phyloP scores from a whole-genome alignment of 2,797 vertebrate species.

The Buphagus erythrorhynchus region DNA sequence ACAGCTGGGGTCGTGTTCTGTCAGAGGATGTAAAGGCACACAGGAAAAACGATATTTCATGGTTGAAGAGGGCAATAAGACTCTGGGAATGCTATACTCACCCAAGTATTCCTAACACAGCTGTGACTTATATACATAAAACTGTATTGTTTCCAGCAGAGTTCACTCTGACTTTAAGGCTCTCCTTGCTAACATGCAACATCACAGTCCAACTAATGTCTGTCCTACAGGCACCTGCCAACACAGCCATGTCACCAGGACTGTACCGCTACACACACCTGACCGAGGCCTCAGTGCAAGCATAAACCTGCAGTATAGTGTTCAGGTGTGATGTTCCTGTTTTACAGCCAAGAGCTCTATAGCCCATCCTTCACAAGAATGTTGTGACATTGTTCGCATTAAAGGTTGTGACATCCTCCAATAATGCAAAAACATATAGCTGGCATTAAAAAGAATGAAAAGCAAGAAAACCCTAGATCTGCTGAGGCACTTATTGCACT shows the following conservation, averaged over 20 bases:
- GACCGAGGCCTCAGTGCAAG: rapidly evolving
- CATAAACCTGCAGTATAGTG: neutral
- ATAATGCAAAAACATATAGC: neutral
- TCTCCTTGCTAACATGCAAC: neutral
- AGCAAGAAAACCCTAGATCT: neutral
- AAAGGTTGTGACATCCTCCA: neutral
- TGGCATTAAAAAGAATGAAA: neutral
- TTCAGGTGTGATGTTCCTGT: neutral
- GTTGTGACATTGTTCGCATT: neutral
- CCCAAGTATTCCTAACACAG: neutral
- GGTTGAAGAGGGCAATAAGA: neutral
- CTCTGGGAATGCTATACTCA: neutral
- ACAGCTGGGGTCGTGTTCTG: neutral
- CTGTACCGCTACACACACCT: rapidly evolving
- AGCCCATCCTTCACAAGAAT: neutral
- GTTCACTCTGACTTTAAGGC: neutral
- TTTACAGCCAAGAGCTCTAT: rapidly evolving
- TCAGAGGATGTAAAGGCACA: neutral
- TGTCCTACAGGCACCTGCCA: neutral
- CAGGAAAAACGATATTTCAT: neutral
- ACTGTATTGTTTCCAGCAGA: neutral
- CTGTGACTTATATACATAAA: neutral
- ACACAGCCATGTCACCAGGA: neutral
- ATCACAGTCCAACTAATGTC: neutral
- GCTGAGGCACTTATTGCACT: neutral